Conservation (phyloP, 2,113 vertebrate species). For the Tetraodon nigroviridis region DNA sequence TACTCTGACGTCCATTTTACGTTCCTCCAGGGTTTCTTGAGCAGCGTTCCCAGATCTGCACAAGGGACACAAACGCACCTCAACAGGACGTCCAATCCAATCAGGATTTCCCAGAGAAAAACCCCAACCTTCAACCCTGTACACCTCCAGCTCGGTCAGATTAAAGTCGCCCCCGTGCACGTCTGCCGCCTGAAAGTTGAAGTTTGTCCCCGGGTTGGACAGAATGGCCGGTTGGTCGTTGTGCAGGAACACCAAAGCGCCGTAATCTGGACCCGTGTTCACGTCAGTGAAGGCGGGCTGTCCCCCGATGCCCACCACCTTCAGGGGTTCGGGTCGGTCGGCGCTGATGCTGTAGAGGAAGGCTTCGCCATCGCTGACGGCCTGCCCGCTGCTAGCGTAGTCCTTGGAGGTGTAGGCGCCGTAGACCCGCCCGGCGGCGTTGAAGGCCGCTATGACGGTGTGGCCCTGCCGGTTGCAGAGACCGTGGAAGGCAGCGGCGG, state of each 20-base stretch:
- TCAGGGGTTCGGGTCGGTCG: not conserved
- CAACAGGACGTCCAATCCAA: not conserved
- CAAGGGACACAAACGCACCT: not conserved
- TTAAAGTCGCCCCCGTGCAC: conserved; percentile 54
- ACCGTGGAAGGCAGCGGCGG: conserved; percentile 40
- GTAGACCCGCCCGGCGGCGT: conserved; percentile 57
- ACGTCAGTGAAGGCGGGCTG: not conserved
- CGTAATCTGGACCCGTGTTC: not conserved
- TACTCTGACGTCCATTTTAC: conserved; percentile 58
- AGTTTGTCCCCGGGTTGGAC: conserved; percentile 27
- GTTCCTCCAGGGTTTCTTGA: conserved; percentile 65
- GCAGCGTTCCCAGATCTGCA: conserved; percentile 35
- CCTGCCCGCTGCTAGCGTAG: not conserved
- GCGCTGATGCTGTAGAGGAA: conserved; percentile 63
- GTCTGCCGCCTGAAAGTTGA: conserved; percentile 39
- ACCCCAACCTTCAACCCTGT: conserved; percentile 54
- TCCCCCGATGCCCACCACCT: not conserved
- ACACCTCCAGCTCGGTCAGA: conserved; percentile 62
- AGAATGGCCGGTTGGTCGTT: fast-evolving
- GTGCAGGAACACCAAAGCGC: conserved; percentile 21
- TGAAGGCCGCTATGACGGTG: conserved; percentile 67
- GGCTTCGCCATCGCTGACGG: conserved; percentile 45
- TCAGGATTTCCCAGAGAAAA: not conserved
- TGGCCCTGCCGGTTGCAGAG: conserved; percentile 49
- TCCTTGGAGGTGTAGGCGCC: conserved; percentile 56